Evolutionary conservation across 2,888 invertebrate species (phyloP).

Genomic region (Meiosimyza platycephala): DNA sequence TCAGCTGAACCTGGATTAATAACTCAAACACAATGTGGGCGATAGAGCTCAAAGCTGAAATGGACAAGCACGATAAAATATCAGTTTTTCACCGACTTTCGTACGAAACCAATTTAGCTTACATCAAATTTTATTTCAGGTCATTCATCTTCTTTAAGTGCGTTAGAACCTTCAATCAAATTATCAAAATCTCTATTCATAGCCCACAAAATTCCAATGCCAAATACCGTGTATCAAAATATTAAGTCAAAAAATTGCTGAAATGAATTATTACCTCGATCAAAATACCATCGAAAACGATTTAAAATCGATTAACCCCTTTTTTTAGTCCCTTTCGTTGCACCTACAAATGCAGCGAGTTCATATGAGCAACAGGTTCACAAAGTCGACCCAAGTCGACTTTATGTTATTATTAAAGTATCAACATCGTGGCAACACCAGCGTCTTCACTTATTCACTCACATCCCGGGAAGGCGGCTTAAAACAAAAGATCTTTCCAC

Average conservation of each 20-base stretch:
- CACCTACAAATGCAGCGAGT: background rate
- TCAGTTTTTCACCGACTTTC: background rate
- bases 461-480: conserved; percentile 46
- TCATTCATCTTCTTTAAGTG: conserved; percentile 22
- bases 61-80: background rate
- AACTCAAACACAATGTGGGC: background rate
- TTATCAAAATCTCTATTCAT: conserved; percentile 4
- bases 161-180: background rate
- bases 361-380: conserved; percentile 27
- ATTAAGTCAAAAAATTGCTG: conserved; percentile 36
- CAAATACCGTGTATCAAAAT: background rate
- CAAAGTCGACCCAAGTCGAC: conserved; percentile 1
- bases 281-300: conserved; percentile 64
- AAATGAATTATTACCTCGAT: conserved; percentile 56
- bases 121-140: background rate
- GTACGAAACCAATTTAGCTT: background rate
- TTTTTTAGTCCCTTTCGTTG: conserved; percentile 45
- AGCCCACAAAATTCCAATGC: background rate
- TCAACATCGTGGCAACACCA: conserved; percentile 18
- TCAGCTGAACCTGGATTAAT: background rate
- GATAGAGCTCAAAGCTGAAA: background rate
- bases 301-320: conserved; percentile 67
- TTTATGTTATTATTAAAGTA: conserved; percentile 30
- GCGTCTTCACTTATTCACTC: conserved; percentile 19
- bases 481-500: conserved; percentile 58